These are phyloP conservation scores for Isotomurus palustris DNA, from an alignment of 2,888 invertebrate species.

Conservation along the genomic window DNA sequence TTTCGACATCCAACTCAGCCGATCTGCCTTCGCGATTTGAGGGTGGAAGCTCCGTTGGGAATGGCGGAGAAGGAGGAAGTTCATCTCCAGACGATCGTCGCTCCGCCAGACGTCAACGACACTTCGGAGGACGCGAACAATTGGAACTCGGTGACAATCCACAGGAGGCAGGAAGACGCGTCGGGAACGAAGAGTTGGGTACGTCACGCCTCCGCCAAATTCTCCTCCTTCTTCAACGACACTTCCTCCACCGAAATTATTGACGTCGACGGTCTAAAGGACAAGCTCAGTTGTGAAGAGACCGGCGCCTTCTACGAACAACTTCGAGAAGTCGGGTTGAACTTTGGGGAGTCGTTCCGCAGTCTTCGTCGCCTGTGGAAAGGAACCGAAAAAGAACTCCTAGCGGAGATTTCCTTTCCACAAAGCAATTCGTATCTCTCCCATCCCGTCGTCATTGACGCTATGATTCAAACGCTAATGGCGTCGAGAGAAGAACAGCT, in stretches of 20 bases:
- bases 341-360: constrained; percentile 29
- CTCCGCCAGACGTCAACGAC: too few relatives aligned
- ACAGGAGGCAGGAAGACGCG: constrained; percentile 12
- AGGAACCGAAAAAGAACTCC: constrained; percentile 18
- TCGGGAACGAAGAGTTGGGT: constrained; percentile 24
- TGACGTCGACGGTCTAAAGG: background rate
- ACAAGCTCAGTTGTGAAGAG: background rate
- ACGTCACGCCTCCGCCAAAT: constrained; percentile 28
- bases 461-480: constrained; percentile 29
- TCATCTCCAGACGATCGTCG: background rate
- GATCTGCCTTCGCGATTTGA: constrained; percentile 17
- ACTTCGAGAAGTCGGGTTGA: constrained; percentile 13
- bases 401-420: constrained; percentile 20
- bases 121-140: too few relatives aligned
- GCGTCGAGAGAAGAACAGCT: constrained; percentile 8
- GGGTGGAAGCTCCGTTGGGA: constrained; percentile 24
- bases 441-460: constrained; percentile 35
- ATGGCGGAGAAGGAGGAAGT: constrained; percentile 1
- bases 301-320: constrained; percentile 11
- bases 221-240: constrained; percentile 18
- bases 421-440: constrained; percentile 22
- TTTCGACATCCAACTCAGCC: constrained; percentile 14
- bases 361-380: constrained; percentile 26
- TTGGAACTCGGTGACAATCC: too few relatives aligned
- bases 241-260: too few relatives aligned